Evolutionary conservation across 2,113 vertebrate species (phyloP).

Genomic region (Chlorodrepanis virens): DNA sequence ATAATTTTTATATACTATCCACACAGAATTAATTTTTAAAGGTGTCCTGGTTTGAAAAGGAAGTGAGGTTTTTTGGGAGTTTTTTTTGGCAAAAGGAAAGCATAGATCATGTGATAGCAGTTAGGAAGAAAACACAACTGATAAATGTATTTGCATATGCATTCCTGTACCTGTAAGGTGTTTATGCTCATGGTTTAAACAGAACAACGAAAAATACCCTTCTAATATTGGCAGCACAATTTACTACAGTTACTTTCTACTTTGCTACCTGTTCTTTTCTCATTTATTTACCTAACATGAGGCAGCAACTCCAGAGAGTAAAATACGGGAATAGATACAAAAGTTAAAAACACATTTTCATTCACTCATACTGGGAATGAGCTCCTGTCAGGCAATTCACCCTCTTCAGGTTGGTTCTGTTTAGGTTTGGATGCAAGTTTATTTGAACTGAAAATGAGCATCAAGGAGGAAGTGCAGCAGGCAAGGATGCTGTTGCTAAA

Average conservation of each 20-base stretch:
- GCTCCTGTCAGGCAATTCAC: background rate
- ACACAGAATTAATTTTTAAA: background rate
- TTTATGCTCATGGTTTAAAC: background rate
- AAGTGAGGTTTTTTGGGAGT: too few relatives aligned
- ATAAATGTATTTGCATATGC: accelerated
- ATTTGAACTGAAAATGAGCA: background rate
- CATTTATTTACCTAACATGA: background rate
- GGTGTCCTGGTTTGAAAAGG: too few relatives aligned
- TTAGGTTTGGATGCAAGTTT: background rate
- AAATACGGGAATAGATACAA: background rate
- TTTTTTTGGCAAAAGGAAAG: background rate
- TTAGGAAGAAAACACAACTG: background rate
- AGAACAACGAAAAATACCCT: background rate
- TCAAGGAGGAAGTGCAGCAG: background rate
- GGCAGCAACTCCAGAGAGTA: background rate
- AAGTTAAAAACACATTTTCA: background rate
- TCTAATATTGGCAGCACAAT: background rate
- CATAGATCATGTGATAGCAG: background rate
- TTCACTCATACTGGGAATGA: background rate
- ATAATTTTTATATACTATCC: accelerated
- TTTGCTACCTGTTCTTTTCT: background rate
- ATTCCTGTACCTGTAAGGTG: background rate
- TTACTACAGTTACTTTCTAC: background rate
- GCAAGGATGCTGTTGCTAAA: background rate
- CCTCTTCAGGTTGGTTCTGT: accelerated